Base-by-base conservation (phyloP, 2,888 invertebrate genomes). In the Scaptomyza caliginosa region DNA sequence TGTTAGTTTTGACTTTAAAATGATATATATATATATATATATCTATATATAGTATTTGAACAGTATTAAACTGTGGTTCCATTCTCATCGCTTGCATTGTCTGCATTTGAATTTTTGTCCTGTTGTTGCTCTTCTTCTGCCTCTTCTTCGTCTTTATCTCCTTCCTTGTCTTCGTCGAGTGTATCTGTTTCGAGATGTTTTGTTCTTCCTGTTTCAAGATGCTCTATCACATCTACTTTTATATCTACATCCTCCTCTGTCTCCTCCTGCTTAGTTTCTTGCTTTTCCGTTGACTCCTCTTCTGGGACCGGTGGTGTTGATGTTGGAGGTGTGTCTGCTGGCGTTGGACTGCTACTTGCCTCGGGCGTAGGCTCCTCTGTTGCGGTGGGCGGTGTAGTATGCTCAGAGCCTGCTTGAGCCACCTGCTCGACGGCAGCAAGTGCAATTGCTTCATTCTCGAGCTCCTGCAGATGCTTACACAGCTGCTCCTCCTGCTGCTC, bases 401-500 rank as follows among this genome's bases (percentile, higher is more conserved):
- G 11, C 4, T 49, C 52, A 1, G n/a, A 8, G 3, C 36, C 4
- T 8, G 67, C 51, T 16, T 46, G 36, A 0, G 34, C 26, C 1
- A 51, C 67, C 28, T 52, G 55, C 7, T 69, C 70, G 13, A 40
- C 67, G 1, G 19, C 60, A 10, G 34, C 34, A 16, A 56, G 11
- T 0, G 70, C 70, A 8, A 16, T 40, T 2, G 66, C 54, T 32
- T 67, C 67, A 16, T 58, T 39, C 36, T 62, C 74, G 8, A 74
- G 50, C 40, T 57, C 11, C 5, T 74, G 56, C 19, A 74, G 23
- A 32, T 69, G 73, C 39, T 51, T 28, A 16, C 65, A 69, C 69
- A 73, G 23, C 10, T 60, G 43, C 19, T 66, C 65, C 34, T 67
- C 70, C 21, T 76, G 36, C 13, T 65, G 48, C 26, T 64, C 65